phyloP scores from a whole-genome alignment of 2,113 vertebrate species.

The Sapayoa aenigma region DNA sequence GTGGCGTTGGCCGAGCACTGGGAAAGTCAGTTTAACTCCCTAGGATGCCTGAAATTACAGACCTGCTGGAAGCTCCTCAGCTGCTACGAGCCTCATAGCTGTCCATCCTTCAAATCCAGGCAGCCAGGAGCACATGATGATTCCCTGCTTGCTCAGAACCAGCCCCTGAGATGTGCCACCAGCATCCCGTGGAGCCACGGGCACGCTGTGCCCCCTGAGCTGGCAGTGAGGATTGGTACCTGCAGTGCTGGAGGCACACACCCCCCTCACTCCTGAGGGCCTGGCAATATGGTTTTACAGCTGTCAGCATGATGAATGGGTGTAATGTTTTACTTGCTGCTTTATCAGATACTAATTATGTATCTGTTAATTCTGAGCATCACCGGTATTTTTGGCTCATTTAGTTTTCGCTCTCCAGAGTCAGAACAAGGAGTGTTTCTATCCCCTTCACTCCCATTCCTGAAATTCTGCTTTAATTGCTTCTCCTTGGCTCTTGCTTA shows the following conservation, averaged over 20 bases:
- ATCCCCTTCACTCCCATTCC: background rate
- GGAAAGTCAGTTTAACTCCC: background rate
- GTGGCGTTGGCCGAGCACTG: background rate
- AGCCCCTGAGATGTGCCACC: background rate
- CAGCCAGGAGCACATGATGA: background rate
- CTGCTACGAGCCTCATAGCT: background rate
- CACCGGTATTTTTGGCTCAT: constrained; percentile 39
- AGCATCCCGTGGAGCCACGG: background rate
- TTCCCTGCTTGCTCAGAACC: background rate
- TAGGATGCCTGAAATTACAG: background rate
- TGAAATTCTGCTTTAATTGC: constrained; percentile 66
- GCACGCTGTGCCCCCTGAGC: background rate
- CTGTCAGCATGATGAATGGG: constrained; percentile 52
- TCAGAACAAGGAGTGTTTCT: background rate
- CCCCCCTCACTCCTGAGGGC: background rate
- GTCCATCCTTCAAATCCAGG: background rate
- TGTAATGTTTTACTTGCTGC: constrained; percentile 41
- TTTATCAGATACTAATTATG: constrained; percentile 48
- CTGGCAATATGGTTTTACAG: background rate
- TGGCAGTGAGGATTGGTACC: background rate
- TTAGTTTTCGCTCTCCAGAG: constrained; percentile 14
- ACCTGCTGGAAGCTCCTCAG: background rate
- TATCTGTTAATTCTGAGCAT: constrained; percentile 43
- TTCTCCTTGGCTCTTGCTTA: constrained; percentile 63
- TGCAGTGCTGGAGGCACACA: background rate